phyloP scores from a whole-genome alignment of 2,888 invertebrate species.

The Drosophila incognita region DNA sequence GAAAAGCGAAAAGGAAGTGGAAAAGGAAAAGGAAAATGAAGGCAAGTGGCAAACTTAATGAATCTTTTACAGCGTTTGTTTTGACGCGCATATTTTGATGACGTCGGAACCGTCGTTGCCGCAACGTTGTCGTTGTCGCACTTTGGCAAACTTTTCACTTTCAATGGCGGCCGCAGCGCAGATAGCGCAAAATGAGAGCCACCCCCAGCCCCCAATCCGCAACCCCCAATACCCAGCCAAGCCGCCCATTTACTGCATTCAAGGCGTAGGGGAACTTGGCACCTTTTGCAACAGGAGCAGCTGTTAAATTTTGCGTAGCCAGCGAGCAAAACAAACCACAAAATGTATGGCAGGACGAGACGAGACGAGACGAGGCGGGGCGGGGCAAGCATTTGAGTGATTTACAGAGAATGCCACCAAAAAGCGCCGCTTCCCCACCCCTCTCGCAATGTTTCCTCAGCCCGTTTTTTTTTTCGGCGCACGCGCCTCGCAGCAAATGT shows the following conservation, averaged over 20 bases:
- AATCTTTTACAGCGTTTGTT: constrained; percentile 69
- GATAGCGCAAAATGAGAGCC: background rate
- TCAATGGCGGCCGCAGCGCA: constrained; percentile 42
- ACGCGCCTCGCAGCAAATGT: constrained; percentile 58
- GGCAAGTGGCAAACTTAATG: constrained; percentile 57
- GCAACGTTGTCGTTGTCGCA: constrained; percentile 39
- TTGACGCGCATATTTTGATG: constrained; percentile 67
- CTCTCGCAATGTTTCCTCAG: constrained; percentile 13
- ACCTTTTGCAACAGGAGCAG: constrained; percentile 50
- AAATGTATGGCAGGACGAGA: constrained; percentile 47
- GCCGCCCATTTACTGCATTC: constrained; percentile 15
- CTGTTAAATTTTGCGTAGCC: constrained; percentile 62
- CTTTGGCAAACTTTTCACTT: constrained; percentile 78
- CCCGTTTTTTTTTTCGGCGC: constrained; percentile 34
- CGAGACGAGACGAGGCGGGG: background rate
- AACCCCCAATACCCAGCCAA: too few species aligned
- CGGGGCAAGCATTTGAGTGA: constrained; percentile 40
- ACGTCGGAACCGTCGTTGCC: constrained; percentile 25
- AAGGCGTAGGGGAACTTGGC: constrained; percentile 58
- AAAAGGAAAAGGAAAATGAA: constrained; percentile 15
- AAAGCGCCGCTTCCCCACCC: constrained; percentile 4
- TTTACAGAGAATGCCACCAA: constrained; percentile 27
- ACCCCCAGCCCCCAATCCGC: background rate
- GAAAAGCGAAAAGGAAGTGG: background rate
- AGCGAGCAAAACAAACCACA: constrained; percentile 73